These are phyloP conservation scores for Meriones psammophilus DNA, from an alignment of 2,797 vertebrate genomes.

Conservation along the genomic window DNA sequence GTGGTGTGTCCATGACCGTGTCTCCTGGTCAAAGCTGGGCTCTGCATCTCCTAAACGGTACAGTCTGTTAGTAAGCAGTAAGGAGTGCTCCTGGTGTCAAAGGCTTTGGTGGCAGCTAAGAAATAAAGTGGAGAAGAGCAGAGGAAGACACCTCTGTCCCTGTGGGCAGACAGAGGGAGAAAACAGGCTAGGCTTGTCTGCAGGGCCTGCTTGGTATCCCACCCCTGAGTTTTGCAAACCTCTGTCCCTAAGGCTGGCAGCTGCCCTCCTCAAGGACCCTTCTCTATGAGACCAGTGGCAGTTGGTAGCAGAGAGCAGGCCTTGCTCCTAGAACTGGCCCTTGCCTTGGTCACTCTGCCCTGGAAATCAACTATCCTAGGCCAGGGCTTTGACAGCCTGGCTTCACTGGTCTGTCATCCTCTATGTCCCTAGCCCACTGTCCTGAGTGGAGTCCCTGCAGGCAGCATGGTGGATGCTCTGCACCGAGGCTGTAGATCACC, in stretches of 20 bases:
- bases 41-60: not conserved
- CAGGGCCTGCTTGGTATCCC: not conserved
- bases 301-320: not conserved
- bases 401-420: not conserved
- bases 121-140: no score
- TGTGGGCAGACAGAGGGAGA: not conserved
- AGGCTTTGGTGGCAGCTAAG: not conserved
- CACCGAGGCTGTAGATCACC: not conserved
- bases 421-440: not conserved
- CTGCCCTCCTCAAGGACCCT: not conserved
- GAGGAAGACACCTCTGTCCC: not conserved
- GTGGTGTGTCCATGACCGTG: not conserved
- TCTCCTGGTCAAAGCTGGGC: not conserved
- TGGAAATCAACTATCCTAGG: not conserved
- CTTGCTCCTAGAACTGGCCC: not conserved
- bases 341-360: not conserved
- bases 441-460: not conserved
- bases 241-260: not conserved
- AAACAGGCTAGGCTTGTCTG: no score
- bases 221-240: not conserved
- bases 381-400: not conserved
- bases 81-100: no score
- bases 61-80: not conserved
- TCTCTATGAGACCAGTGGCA: no score
- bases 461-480: not conserved